Conservation (phyloP, 2,888 invertebrate species). For the Hoplodrina blanda region DNA sequence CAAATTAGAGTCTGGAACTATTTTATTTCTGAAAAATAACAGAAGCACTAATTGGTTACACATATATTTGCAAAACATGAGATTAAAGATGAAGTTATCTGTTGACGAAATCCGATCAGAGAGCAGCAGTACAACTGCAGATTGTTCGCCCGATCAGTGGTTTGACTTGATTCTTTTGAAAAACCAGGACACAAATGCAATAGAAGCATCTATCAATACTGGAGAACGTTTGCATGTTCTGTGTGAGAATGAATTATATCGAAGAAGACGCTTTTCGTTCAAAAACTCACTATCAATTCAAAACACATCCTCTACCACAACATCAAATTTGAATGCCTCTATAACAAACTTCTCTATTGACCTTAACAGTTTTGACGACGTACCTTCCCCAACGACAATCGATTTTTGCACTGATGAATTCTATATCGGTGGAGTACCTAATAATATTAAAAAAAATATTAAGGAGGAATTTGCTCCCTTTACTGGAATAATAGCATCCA, state of each 20-base stretch:
- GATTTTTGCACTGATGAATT: constrained; percentile 81
- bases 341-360: background rate
- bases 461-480: constrained; percentile 75
- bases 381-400: background rate
- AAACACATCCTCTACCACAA: background rate
- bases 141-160: constrained; percentile 82
- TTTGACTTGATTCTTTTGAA: constrained; percentile 80
- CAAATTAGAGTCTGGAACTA: constrained; percentile 77
- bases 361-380: background rate
- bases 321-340: background rate
- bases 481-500: constrained; percentile 77
- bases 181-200: constrained; percentile 75
- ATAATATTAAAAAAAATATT: constrained; percentile 64
- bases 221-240: constrained; percentile 81
- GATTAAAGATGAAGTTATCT: constrained; percentile 80
- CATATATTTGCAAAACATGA: constrained; percentile 79
- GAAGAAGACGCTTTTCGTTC: constrained; percentile 48
- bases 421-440: constrained; percentile 80
- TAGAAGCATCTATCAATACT: constrained; percentile 82
- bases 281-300: background rate
- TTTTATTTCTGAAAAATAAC: constrained; percentile 79
- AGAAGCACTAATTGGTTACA: constrained; percentile 75
- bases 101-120: constrained; percentile 75
- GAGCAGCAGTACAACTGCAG: constrained; percentile 76
- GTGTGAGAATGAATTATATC: constrained; percentile 62